phyloP scores from a whole-genome alignment of 2,113 vertebrate species.

The Pomatorhinus ruficollis region DNA sequence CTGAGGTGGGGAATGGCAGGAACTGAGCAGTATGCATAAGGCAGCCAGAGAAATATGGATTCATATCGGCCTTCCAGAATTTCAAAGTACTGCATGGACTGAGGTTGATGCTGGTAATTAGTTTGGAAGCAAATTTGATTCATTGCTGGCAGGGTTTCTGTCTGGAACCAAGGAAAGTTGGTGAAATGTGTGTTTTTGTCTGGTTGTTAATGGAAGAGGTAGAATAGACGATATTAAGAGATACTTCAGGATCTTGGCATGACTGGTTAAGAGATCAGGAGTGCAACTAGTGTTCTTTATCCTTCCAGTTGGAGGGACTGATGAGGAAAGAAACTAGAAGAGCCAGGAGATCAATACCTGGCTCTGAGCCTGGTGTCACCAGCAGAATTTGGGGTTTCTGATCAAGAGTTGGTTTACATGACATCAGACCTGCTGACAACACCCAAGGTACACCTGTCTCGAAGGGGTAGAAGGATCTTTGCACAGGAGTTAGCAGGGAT shows the following conservation, averaged over 20 bases:
- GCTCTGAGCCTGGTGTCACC: neutral
- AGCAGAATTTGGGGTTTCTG: neutral
- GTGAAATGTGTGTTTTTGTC: slow-evolving; percentile 3
- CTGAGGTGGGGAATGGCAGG: neutral
- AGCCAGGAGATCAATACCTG: neutral
- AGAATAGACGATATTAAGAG: neutral
- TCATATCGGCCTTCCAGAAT: neutral
- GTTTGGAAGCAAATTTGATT: neutral
- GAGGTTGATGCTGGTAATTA: neutral
- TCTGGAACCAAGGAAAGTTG: neutral
- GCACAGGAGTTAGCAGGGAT: neutral
- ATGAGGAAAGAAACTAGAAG: neutral
- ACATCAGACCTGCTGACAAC: neutral
- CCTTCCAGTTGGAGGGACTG: neutral
- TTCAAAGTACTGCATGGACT: neutral
- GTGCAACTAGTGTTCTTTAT: neutral
- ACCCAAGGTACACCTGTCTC: neutral
- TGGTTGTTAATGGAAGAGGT: neutral
- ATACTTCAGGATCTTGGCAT: neutral
- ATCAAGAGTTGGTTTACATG: neutral
- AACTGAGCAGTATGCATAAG: neutral
- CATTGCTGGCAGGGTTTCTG: neutral
- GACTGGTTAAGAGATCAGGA: neutral
- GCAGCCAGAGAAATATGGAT: neutral
- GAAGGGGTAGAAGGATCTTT: neutral